Evolutionary conservation across 2,797 vertebrate species (phyloP).

Genomic region (Sarcoramphus papa): DNA sequence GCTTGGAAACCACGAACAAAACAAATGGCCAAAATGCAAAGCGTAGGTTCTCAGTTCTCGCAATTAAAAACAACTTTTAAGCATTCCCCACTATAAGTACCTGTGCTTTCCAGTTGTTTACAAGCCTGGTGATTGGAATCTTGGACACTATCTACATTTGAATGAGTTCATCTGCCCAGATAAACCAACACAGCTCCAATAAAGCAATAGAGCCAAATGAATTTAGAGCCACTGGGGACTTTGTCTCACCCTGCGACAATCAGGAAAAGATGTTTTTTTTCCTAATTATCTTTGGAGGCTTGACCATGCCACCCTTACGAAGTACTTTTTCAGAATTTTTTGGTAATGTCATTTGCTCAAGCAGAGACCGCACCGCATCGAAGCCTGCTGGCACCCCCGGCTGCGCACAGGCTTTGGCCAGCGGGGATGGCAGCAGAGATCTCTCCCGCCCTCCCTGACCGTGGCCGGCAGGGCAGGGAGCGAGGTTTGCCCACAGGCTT

Average conservation of each 20-base stretch:
- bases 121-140: not conserved
- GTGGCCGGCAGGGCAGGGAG: not conserved
- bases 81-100: not conserved
- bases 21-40: not conserved
- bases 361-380: accelerated
- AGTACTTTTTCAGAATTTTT: not conserved
- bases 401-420: accelerated
- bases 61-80: not conserved
- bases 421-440: accelerated
- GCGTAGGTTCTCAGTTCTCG: not conserved
- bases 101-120: not conserved
- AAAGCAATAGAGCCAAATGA: not conserved
- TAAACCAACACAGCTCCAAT: not conserved
- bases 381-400: no score
- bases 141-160: not conserved
- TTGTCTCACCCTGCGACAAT: not conserved
- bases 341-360: not conserved
- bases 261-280: accelerated
- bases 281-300: not conserved
- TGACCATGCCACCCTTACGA: not conserved
- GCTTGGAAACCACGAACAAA: not conserved
- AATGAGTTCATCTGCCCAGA: not conserved
- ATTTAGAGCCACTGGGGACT: not conserved
- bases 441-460: not conserved
- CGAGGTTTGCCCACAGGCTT: not conserved